phyloP scores from a whole-genome alignment of 2,113 vertebrate species.

The Alaudala cheleensis region DNA sequence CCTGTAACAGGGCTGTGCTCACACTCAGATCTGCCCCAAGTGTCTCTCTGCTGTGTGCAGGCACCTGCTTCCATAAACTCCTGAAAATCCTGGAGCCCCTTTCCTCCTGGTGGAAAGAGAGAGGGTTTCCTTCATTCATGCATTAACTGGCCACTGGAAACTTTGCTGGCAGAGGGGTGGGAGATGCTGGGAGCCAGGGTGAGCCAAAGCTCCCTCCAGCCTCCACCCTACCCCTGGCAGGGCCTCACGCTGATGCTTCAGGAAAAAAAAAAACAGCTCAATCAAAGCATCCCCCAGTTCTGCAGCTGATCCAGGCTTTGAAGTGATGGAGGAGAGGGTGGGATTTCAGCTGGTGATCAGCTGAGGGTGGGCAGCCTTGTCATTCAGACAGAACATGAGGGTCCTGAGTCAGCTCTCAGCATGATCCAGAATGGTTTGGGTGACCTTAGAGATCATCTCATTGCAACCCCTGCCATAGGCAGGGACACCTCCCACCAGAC shows the following conservation, averaged over 20 bases:
- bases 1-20: not conserved
- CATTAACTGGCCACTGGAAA: not conserved
- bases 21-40: not conserved
- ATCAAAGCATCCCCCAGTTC: not conserved
- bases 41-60: not conserved
- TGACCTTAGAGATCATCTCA: not conserved
- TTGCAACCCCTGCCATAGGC: not conserved
- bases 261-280: not conserved
- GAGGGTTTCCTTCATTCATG: not conserved
- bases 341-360: not conserved
- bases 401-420: not conserved
- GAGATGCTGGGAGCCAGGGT: not conserved
- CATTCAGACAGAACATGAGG: accelerated
- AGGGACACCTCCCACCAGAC: not conserved
- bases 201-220: not conserved
- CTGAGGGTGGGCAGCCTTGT: not conserved
- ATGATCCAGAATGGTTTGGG: not conserved
- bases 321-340: not conserved
- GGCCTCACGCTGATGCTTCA: not conserved
- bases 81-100: not conserved
- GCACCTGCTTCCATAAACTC: not conserved
- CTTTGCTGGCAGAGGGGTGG: not conserved
- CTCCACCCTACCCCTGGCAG: not conserved
- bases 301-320: not conserved
- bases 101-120: not conserved